Base-by-base conservation (phyloP, 2,888 invertebrate species). In the Pardosa pseudoannulata region DNA sequence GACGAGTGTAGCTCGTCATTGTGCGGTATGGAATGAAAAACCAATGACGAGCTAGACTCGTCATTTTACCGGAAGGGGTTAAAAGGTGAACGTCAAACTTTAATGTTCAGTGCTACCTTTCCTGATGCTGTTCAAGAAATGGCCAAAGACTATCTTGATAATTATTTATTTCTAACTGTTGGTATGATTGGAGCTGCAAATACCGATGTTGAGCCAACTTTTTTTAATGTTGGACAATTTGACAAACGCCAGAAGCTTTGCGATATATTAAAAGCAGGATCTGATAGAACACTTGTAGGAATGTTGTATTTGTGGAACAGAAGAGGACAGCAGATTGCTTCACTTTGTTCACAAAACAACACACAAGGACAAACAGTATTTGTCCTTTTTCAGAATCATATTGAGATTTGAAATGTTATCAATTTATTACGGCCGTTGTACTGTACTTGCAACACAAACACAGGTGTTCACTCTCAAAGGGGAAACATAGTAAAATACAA, bases 171-270 rank as follows among this genome's bases (percentile, higher is more conserved):
- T 41, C 50, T 89, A 27, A 92, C 94, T 81, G 95, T 98, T 23
- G 99, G 98, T 64, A 94, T 96, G 11, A 95, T 99, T 0, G 99
- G 99, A 0, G 96, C 97, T 0, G 98, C 98, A 7, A 97, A 97
- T 90, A 91, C 94, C 0, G 98, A 99, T 91, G 97, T 99, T 0
- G 94, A 95, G 79, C 99, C 99, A 91, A 93, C 93, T 19, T 90
- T 93, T 56, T 89, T 91, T 75, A 89, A 91, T 86, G 92, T 92
- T 0, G 92, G 93, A 0, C 94, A 94, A 88, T 94, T 94, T 56
- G 94, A 95, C 65, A 98, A 98, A 90, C 94, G 95, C 87, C 93
- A 93, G 0, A 95, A 95, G 90, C 92, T 98, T 0, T 93, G 94
- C 85, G 94, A 95, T 87, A 92, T 96, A 13, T 91, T 97, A 13